Percentiles rank a stretch among this genome's conserved stretches.
phyloP scores from a whole-genome alignment of 2,797 vertebrate genomes.

The Hyperoplus lanceolatus region DNA sequence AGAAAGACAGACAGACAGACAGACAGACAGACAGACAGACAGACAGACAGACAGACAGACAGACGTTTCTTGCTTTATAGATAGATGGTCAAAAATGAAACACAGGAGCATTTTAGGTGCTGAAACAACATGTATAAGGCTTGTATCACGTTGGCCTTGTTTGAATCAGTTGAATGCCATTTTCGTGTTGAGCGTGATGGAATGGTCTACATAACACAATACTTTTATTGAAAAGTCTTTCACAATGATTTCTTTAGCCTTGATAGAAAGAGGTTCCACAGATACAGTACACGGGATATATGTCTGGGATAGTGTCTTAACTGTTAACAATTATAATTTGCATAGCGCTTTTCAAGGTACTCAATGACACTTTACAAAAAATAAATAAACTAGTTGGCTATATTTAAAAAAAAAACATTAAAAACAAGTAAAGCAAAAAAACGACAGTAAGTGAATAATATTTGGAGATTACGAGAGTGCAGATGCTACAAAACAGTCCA shows the following conservation, averaged over 20 bases:
- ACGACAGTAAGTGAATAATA: not conserved
- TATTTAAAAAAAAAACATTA: no score
- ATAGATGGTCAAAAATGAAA: no score
- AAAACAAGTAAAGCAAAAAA: no score
- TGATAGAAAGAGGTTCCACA: not conserved
- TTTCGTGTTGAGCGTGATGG: not conserved
- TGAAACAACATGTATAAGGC: not conserved
- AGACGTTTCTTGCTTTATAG: not conserved
- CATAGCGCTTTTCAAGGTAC: no score
- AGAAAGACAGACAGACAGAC: no score
- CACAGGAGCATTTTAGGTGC: not conserved
- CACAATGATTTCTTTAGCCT: not conserved
- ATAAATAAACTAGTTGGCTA: no score
- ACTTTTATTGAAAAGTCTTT: no score
- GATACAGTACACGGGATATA: not conserved
- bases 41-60: no score
- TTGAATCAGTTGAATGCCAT: not conserved
- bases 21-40: no score
- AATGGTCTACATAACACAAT: not conserved
- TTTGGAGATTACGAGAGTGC: not conserved
- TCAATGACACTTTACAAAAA: no score
- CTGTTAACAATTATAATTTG: not conserved
- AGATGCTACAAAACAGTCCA: not conserved
- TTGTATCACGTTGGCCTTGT: not conserved
- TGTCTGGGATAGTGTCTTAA: not conserved